A percentile compares a stretch with the other conserved stretches of the same genome.
Evolutionary conservation across 2,113 vertebrate genomes (phyloP).

Genomic region (Alethe diademata): DNA sequence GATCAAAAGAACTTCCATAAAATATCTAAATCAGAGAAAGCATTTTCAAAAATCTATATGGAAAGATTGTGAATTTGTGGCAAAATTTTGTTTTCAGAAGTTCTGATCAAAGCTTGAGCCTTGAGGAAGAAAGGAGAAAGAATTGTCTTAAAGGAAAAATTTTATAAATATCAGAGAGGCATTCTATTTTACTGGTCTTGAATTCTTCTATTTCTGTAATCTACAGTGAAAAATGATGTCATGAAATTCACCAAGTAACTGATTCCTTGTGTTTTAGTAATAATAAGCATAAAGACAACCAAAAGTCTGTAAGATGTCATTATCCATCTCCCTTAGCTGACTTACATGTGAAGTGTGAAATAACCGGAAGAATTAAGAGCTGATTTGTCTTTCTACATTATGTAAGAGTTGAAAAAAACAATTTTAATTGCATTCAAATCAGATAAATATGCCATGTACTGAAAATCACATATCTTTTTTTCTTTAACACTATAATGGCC

Average conservation of each 20-base stretch:
- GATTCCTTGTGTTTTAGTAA: neutral
- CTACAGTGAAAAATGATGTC: neutral
- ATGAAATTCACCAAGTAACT: neutral
- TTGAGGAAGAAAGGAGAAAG: neutral
- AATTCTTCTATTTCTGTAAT: neutral
- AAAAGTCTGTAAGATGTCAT: neutral
- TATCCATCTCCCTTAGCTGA: neutral
- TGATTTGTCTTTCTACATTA: neutral
- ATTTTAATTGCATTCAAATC: neutral
- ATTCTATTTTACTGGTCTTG: neutral
- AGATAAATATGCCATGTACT: neutral
- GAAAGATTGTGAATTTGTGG: neutral
- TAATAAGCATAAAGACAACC: neutral
- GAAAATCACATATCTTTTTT: neutral
- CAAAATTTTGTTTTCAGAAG: neutral
- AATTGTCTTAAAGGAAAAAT: neutral
- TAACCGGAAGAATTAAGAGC: neutral
- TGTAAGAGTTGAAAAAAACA: neutral
- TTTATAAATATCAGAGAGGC: neutral
- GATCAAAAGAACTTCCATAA: neutral
- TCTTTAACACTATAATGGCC: neutral
- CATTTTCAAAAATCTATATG: neutral
- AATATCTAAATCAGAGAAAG: neutral
- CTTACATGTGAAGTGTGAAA: neutral
- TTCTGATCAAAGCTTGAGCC: neutral